These are phyloP conservation scores for Maccullochella peelii DNA, from an alignment of 2,113 vertebrate genomes.

Conservation along the genomic window DNA sequence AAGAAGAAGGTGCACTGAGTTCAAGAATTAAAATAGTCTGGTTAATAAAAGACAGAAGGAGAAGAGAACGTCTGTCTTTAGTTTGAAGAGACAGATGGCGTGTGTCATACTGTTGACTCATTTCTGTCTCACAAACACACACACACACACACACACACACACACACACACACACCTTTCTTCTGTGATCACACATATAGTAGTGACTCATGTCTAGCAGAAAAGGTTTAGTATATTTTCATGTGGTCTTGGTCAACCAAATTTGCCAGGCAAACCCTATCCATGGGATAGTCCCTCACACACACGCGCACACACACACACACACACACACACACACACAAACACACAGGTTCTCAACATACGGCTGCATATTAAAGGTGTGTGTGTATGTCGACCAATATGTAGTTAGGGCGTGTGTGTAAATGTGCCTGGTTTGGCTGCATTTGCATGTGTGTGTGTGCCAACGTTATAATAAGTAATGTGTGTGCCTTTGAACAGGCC, in stretches of 20 bases:
- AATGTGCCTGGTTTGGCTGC: conserved; percentile 34
- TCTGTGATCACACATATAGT: conserved; percentile 39
- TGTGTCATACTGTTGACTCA: conserved; percentile 75
- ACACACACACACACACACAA: conserved; percentile 3
- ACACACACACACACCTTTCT: conserved; percentile 57
- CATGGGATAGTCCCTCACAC: conserved; percentile 41
- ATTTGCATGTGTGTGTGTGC: conserved; percentile 38
- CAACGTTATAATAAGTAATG: conserved; percentile 48
- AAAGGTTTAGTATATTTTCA: conserved; percentile 73
- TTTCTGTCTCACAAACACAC: conserved; percentile 29
- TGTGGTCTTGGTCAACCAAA: conserved; percentile 76
- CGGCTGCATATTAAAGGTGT: conserved; percentile 18
- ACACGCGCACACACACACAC: conserved; percentile 1
- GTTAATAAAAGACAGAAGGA: conserved; percentile 57
- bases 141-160: neutral
- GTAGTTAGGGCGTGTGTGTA: conserved; percentile 14
- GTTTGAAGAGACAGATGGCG: conserved; percentile 68
- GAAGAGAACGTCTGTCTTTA: conserved; percentile 60
- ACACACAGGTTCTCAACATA: conserved; percentile 30
- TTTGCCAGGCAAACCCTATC: conserved; percentile 49
- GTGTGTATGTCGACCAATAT: conserved; percentile 1
- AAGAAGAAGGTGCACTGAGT: conserved; percentile 49
- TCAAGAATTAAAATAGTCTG: conserved; percentile 53
- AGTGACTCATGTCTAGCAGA: conserved; percentile 81
- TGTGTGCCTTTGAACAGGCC: conserved; percentile 56